Evolutionary conservation across 2,113 vertebrate species (phyloP), one percentile per base, ranked within the genome.

Genomic region (Butorides virescens): DNA sequence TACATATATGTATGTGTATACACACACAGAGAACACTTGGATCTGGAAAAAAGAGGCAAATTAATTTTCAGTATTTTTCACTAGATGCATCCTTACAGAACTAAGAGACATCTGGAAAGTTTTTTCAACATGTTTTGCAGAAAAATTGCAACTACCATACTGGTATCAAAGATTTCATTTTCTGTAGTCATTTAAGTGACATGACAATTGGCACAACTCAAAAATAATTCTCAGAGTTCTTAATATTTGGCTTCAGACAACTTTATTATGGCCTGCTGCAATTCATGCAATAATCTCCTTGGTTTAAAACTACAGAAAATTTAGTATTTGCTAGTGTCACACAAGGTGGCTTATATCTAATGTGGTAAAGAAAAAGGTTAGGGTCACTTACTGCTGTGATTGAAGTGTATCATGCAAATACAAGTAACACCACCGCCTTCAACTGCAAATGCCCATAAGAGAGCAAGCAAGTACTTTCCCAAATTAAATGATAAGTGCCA

Each of bases 21-120:
- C 1, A 87, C 1, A 42, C 2, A 29, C 9, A 32, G 25, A 44
- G 5, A 20, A 22, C 15, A 11, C 50, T 36, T 17, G 1, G 13
- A 72, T 49, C 26, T 25, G 9, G 9, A n/a, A 44, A 65, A 36
- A 32, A 66, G 67, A 77, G 8, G 30, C 62, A 53, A 34, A 42
- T 70, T 65, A 3, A 66, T n/a, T 50, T 20, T 29, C 36, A 36
- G 15, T 27, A 36, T 52, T 72, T 81, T 55, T 81, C 50, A 58
- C 55, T n/a, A 44, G 20, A 30, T n/a, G 39, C 1, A 65, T 29
- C 30, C 61, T 74, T 53, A 68, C 30, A 53, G 36, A 66, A 44
- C 32, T 46, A 80, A 61, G 7, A 37, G 15, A 53, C 22, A 83
- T 25, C 15, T 58, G 37, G 17, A 30, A 86, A 80, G 20, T 18